Conservation (phyloP, 35 echinoderm and acorn worm species). For the Lytechinus pictus region DNA sequence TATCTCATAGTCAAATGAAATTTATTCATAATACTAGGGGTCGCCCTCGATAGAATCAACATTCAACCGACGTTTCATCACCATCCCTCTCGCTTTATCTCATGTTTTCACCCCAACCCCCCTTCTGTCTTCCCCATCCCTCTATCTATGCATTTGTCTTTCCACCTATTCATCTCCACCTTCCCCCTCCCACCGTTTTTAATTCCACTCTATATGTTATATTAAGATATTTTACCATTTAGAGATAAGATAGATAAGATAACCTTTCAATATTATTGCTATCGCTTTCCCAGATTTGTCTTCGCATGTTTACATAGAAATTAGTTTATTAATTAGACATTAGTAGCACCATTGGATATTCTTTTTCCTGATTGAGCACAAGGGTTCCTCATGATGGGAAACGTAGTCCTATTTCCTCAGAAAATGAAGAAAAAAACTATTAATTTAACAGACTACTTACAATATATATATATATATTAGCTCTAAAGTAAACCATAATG, state of each 20-base stretch:
- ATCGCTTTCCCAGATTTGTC: neutral
- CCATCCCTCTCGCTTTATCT: neutral
- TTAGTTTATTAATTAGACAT: neutral
- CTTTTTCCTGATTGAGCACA: too few relatives aligned
- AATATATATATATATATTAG: too few relatives aligned
- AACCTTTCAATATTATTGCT: neutral
- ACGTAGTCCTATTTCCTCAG: neutral
- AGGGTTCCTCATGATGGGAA: neutral
- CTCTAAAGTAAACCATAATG: too few relatives aligned
- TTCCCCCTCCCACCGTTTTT: neutral
- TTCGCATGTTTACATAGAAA: neutral
- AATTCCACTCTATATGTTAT: neutral
- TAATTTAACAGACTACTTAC: too few relatives aligned
- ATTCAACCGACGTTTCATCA: neutral
- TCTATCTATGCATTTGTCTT: neutral
- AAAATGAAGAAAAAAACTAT: too few relatives aligned
- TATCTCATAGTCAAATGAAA: conserved; percentile 6
- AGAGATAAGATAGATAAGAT: too few relatives aligned
- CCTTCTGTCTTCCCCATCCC: neutral
- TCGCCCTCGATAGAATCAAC: neutral
- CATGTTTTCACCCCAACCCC: neutral
- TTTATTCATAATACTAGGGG: conserved; percentile 13
- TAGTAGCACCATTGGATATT: too few relatives aligned
- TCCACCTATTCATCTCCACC: neutral
- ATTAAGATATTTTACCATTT: neutral